Base-by-base conservation (phyloP, 2,797 vertebrate species). In the Lophotriccus pileatus region DNA sequence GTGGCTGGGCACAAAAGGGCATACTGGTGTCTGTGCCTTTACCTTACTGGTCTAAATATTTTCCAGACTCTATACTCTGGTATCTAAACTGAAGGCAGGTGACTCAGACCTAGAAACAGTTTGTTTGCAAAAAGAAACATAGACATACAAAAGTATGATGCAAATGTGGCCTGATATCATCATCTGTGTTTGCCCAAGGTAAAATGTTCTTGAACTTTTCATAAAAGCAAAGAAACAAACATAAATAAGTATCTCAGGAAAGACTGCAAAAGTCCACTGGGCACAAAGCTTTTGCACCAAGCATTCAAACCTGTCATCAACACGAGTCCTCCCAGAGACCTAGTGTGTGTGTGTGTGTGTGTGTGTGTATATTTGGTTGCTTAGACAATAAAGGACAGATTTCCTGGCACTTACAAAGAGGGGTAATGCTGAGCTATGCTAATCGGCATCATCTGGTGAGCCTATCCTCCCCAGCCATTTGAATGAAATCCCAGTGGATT, bases 361-460 rank as follows among this genome's bases (percentile, higher is more conserved):
- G 18, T 47, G 68, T 67, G 87, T 82, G 63, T 91, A 60, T 87
- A 8, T 88, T 88, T 86, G 76, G 91, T 80, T 93, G 67, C 89
- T 70, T 73, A 94, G 86, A 95, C 86, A 96, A 94, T 93, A 87
- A 93, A 73, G 91, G 94, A 92, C 92, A 96, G 92, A 94, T 91
- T 96, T 85, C 73, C 90, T 93, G 87, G 78, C 41, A 4, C 79
- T 80, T 41, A 43, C 67, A 76, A 90, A 92, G 63, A 63, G 21
- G 44, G 44, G 24, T 80, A 79, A 74, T 88, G 91, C 85, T 96
- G 92, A 96, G 85, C 92, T 95, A 91, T 88, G 90, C 85, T 95
- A 96, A 96, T 96, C 20, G 37, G 91, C 95, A 97, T 97, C 94
- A 95, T 87, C 85, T 95, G 95, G 91, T 82, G 85, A 93, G 80